Evolutionary conservation across 2,888 invertebrate genomes (phyloP), one percentile per base, ranked within the genome.

Genomic region (Lepidochrysops patricia): DNA sequence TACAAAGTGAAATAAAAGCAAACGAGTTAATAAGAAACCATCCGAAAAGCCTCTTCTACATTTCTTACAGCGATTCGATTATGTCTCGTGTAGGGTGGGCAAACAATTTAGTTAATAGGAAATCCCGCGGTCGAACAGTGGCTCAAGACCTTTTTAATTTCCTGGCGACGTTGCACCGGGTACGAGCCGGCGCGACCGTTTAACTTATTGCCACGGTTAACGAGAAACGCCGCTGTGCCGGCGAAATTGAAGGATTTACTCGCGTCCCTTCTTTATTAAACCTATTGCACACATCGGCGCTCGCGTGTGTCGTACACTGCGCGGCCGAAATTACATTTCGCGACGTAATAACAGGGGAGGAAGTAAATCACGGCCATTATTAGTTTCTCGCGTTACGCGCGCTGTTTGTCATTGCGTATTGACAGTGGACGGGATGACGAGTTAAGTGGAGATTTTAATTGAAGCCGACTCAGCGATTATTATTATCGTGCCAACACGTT

Each of bases 161-260:
- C 82, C 80, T 82, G 78, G 66, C 70, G 72, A 70, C 74, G 64
- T 66, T 67, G 68, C 69, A 68, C 67, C 69, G 69, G 71, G 71
- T n/a, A n/a, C n/a, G n/a, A n/a, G n/a, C 72, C 71, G 69, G 82
- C 83, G 37, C 71, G 71, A 82, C 84, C 85, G 88, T 84, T 88
- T 89, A 89, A 89, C 87, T 89, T 89, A 88, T 89, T 88, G 88
- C 88, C 81, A 84, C 86, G 81, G 86, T 87, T 88, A 89, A 89
- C 88, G 88, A 87, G 88, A 86, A 88, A 83, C 86, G 85, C 84
- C 87, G 87, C 82, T 84, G 88, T 84, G 87, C 87, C 83, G 84
- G 81, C 88, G 82, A 87, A 89, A 88, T 87, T 89, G 87, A 88
- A 88, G 88, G 88, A 88, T 89, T 89, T 89, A 89, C 88, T 88